Evolutionary conservation across 1,140 invertebrate species (phyloP), one percentile per base, ranked within the genome.

Genomic region (Anoplophora glabripennis): DNA sequence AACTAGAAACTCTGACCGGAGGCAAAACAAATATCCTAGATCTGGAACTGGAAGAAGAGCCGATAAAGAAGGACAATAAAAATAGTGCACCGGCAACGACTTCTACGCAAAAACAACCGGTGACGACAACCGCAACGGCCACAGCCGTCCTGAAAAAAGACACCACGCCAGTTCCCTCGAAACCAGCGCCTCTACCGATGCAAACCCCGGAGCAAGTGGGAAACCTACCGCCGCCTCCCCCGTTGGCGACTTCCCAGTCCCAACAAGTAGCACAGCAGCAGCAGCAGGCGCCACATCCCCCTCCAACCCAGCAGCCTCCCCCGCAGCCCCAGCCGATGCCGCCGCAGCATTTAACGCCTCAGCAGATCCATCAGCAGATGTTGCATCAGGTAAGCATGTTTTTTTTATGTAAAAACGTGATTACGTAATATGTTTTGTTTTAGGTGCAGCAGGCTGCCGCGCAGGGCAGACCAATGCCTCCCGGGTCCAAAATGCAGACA

Each of bases 1-100:
- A 96, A 76, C 78, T 95, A n/a, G 90, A 92, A 58, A 86, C 87
- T 47, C 83, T 89, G 62, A 83, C 86, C 44, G 86, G 84, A 51
- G 85, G 86, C 52, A 88, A 87, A 64, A 87, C 86, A 17, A 91
- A 89, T 68, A 85, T 90, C 62, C 79, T 73, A 4, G 84, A 83
- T 28, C 78, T 92, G 38, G 89, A 92, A 74, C 79, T 91, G 42
- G 88, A 89, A 59, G 89, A 91, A 67, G 81, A 83, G 63, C 76
- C 80, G 15, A 76, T 81, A 11, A 82, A 83, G 61, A 83, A 83
- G 9, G 81, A 83, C 7, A 81, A 83, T 52, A 80, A 80, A 55
- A 78, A 78, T 38, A 58, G 17, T 36, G 37, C 45, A 28, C 15
- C 45, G 21, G 46, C 53, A 57, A 56, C 56, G 47, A n/a, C 40